Evolutionary conservation across 2,888 invertebrate genomes (phyloP), one percentile per base, ranked within the genome.

Genomic region (Lasioglossum leucozonium): DNA sequence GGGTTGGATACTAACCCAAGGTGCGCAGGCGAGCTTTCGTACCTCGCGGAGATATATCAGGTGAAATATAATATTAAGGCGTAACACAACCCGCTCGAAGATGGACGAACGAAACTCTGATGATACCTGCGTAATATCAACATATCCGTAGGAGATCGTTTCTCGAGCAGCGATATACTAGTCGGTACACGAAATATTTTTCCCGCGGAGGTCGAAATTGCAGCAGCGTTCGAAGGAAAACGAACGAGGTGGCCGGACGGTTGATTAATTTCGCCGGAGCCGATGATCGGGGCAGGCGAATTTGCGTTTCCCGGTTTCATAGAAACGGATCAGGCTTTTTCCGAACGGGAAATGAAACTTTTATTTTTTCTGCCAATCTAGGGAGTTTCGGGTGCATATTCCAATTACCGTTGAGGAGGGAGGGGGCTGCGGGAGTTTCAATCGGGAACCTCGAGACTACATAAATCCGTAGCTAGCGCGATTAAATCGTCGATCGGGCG

Each of bases 231-330:
- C 62, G 16, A 34, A 10, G 5, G 22, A 34, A 51, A 5, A 71
- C 13, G 10, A 22, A 37, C 26, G 44, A 5, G 5, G 18, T 18
- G 11, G 44, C 30, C 18, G 26, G 30, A 26, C 30, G 5, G 22
- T 51, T 30, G 51, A 30, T 79, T 76, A 76, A 67, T 75, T n/a
- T 51, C 47, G 40, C 30, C 65, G 65, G 22, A 16, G 34, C 22
- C 37, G 13, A 10, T 16, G 22, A 37, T 22, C 37, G 6, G 72
- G 47, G 44, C n/a, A 26, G 16, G 26, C 37, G 58, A 77, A 80
- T 77, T 58, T 58, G 71, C 77, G 26, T 58, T 58, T 13, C 13
- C 58, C 58, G 58, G 58, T 11, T 58, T 26, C n/a, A 58, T 26
- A 58, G 58, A 58, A 58, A 26, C 26, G 26, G 51, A 51, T n/a